Evolutionary conservation across 2,888 invertebrate genomes (phyloP).

Genomic region (Drosophila neotestacea): DNA sequence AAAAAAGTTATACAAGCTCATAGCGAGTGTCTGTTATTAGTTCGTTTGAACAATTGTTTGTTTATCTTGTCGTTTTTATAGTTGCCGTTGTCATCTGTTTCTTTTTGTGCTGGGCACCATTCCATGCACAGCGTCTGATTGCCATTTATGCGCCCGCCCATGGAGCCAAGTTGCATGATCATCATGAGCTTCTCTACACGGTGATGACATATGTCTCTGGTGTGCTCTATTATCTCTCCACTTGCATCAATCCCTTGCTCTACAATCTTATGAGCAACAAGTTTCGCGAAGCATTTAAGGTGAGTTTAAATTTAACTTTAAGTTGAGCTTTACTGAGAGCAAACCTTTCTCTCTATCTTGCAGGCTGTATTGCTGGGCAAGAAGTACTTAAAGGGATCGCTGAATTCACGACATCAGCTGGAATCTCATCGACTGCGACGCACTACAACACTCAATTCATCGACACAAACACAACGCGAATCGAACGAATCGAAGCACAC

Average conservation of each 20-base stretch:
- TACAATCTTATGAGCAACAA: conserved; percentile 98
- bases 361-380: conserved; percentile 81
- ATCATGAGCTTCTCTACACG: conserved; percentile 81
- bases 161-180: conserved; percentile 64
- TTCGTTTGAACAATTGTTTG: conserved; percentile 8
- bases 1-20: not conserved
- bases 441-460: conserved; percentile 69
- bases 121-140: conserved; percentile 95
- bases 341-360: not conserved
- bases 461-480: conserved; percentile 87
- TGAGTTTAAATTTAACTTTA: conserved; percentile 79
- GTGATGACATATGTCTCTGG: conserved; percentile 91
- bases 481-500: conserved; percentile 86
- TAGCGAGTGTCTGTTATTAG: conserved; percentile 3
- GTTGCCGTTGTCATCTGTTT: conserved; percentile 96
- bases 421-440: conserved; percentile 75
- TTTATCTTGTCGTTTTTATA: conserved; percentile 81
- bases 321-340: not conserved
- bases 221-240: conserved; percentile 95
- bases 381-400: conserved; percentile 85
- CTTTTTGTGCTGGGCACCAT: conserved; percentile 96
- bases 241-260: conserved; percentile 96
- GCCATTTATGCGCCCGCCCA: conserved; percentile 86
- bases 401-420: conserved; percentile 85
- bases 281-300: conserved; percentile 96